Conservation (phyloP, 2,113 vertebrate species). For the Centropus unirufus region DNA sequence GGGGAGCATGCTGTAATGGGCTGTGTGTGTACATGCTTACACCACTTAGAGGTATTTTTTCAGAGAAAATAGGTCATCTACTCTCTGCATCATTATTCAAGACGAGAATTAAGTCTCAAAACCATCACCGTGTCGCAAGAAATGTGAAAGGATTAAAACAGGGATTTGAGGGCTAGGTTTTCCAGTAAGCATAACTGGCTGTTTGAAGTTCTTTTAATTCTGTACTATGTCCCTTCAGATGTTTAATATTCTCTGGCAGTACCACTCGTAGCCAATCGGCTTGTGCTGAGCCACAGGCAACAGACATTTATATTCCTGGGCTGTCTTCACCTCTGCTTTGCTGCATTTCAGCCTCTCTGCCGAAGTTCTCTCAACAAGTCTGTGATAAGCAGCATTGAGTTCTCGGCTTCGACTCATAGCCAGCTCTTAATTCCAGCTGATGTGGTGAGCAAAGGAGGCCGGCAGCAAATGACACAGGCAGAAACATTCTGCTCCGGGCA, state of each 20-base stretch:
- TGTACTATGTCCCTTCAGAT: neutral
- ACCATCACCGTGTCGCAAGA: neutral
- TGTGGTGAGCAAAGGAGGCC: neutral
- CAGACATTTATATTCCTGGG: neutral
- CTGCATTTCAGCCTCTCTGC: conserved; percentile 1
- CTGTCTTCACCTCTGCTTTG: neutral
- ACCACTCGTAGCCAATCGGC: conserved; percentile 48
- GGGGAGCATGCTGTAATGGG: neutral
- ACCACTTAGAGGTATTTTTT: neutral
- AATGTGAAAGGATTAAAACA: conserved; percentile 33
- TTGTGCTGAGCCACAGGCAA: conserved; percentile 2
- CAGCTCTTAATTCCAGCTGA: neutral
- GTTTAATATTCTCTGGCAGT: conserved; percentile 5
- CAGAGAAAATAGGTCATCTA: conserved; percentile 45
- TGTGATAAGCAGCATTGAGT: neutral
- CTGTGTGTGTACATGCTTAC: neutral
- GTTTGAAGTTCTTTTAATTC: conserved; percentile 29
- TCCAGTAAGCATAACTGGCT: neutral
- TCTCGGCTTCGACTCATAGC: neutral
- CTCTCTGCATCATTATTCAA: conserved; percentile 11
- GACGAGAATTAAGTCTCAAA: neutral
- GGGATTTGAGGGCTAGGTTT: conserved; percentile 4
- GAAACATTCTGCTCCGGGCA: neutral
- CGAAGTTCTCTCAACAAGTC: conserved; percentile 17
- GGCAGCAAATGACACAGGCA: neutral